Evolutionary conservation across 2,797 vertebrate genomes (phyloP).

Genomic region (Rhabdomys pumilio): DNA sequence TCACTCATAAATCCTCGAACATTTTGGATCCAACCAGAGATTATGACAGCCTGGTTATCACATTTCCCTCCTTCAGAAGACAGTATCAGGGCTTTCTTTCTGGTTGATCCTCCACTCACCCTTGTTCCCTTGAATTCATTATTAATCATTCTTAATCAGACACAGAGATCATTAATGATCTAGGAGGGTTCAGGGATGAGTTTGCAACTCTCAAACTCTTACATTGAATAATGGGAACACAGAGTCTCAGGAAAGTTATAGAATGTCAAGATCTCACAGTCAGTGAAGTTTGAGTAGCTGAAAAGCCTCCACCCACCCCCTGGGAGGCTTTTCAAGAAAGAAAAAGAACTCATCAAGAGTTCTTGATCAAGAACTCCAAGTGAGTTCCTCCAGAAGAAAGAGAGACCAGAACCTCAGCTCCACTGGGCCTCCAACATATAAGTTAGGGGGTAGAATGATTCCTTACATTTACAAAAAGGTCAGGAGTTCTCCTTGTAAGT

Average conservation of each 20-base stretch:
- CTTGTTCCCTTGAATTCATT: neutral
- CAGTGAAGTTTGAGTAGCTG: neutral
- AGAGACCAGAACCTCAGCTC: neutral
- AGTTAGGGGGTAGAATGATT: constrained; percentile 56
- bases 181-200: neutral
- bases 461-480: neutral
- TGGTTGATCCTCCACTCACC: neutral
- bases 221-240: neutral
- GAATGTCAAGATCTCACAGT: neutral
- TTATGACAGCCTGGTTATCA: fast-evolving
- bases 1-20: neutral
- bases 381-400: neutral
- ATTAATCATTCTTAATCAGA: neutral
- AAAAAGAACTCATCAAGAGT: too few relatives aligned
- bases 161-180: neutral
- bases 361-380: neutral
- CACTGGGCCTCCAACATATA: neutral
- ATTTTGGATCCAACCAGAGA: neutral
- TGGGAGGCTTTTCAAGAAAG: neutral
- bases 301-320: neutral
- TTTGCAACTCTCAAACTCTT: neutral
- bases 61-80: neutral
- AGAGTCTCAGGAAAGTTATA: neutral
- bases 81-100: neutral
- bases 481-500: neutral